Conservation (phyloP, 2,888 invertebrate genomes). For the Drosophila kambysellisi region DNA sequence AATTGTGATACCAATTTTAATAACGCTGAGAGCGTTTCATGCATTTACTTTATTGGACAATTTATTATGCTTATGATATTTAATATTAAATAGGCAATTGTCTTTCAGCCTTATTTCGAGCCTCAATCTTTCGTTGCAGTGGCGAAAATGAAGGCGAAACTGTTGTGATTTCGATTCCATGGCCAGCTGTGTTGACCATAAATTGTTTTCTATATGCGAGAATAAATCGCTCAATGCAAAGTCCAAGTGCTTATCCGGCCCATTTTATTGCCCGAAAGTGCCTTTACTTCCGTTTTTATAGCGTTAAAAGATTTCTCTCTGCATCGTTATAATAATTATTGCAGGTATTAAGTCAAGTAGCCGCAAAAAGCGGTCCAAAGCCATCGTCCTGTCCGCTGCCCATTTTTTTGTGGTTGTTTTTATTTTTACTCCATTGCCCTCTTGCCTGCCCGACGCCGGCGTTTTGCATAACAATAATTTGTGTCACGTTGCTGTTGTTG, state of each 20-base stretch:
- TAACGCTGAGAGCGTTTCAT: not conserved
- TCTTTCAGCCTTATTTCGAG: not conserved
- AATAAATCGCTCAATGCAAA: slow-evolving; percentile 78
- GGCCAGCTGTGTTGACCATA: slow-evolving; percentile 41
- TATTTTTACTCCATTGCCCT: slow-evolving; percentile 39
- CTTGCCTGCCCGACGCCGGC: slow-evolving; percentile 33
- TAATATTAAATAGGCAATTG: slow-evolving; percentile 1
- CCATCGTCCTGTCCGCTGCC: slow-evolving; percentile 14
- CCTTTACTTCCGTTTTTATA: slow-evolving; percentile 56
- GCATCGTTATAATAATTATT: slow-evolving; percentile 79
- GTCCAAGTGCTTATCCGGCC: slow-evolving; percentile 75
- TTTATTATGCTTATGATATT: not conserved
- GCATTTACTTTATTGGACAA: not conserved
- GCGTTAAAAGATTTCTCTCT: slow-evolving; percentile 64
- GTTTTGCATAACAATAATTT: slow-evolving; percentile 77
- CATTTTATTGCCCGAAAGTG: slow-evolving; percentile 69
- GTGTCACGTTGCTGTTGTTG: slow-evolving; percentile 47
- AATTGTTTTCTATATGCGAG: slow-evolving; percentile 63
- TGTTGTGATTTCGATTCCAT: slow-evolving; percentile 13
- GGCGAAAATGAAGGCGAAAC: slow-evolving; percentile 15
- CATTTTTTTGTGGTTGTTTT: slow-evolving; percentile 25
- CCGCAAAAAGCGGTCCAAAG: slow-evolving; percentile 62
- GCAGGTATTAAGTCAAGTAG: slow-evolving; percentile 81
- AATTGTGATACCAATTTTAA: not conserved
- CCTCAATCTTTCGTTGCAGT: not conserved